Base-by-base conservation (phyloP, 2,888 invertebrate species). In the Athalia circularis region DNA sequence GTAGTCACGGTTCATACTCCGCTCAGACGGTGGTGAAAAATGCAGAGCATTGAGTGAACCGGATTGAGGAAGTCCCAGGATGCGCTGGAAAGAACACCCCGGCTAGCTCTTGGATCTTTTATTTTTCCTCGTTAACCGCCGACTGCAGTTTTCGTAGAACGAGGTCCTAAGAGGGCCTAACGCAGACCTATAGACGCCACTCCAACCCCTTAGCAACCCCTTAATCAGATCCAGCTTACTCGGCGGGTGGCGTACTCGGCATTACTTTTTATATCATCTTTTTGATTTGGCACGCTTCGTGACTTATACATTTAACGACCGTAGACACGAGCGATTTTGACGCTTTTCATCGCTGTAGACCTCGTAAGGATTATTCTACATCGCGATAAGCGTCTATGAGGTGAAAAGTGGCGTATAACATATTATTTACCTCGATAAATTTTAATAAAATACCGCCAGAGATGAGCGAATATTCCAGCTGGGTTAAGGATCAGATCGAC, bases 101-200 rank as follows among this genome's bases (percentile, higher is more conserved):
- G 2, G 29, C 29, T 29, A 29, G 2, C 29, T 68, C 43, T 68
- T 68, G 9, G 68, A 68, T 72, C 59, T 72, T 47, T 72, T 47
- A 57, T 57, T 57, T 59, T 72, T 13, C 72, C 57, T 72, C 72
- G 57, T 57, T 72, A 72, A 72, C 72, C 72, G 59, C 45, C 72
- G 45, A 59, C 47, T 45, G 64, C 64, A 72, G 59, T 72, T 59
- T 72, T 72, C 72, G 57, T 59, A 57, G 47, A 72, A 72, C 72
- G 72, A 72, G 54, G 43, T 68, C 68, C 68, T 68, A 50, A 68
- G 52, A 68, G 72, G 68, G 68, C 68, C 68, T 68, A 54, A 68
- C 52, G 11, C 54, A 54, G 54, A 68, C 68, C 52, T 50, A 4
- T 3, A 47, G 52, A 68, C 43, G 50, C 54, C n/a, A 29, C 54